Percentiles rank a stretch among this genome's conserved stretches.
phyloP scores from a whole-genome alignment of 2,888 invertebrate genomes.

The Chorisops tibialis region DNA sequence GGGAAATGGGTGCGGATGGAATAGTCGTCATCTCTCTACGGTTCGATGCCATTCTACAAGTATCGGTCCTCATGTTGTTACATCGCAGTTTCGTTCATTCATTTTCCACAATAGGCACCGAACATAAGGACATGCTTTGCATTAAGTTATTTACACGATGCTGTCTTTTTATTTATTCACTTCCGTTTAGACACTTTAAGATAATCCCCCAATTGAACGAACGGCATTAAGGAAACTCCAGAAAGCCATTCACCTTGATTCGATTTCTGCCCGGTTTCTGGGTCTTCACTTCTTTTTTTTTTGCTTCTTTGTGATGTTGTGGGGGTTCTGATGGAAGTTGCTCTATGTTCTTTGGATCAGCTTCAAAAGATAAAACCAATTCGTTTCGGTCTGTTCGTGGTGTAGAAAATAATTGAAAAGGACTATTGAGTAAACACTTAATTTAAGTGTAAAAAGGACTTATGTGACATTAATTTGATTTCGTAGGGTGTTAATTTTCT shows the following conservation, averaged over 20 bases:
- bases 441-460: slow-evolving; percentile 16
- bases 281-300: neutral
- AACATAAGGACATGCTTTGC: neutral
- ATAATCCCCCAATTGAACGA: slow-evolving; percentile 21
- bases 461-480: slow-evolving; percentile 21
- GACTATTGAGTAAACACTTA: slow-evolving; percentile 23
- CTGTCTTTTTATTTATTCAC: slow-evolving; percentile 18
- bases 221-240: slow-evolving; percentile 13
- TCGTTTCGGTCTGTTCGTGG: slow-evolving; percentile 21
- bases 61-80: no score
- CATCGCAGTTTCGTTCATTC: no score
- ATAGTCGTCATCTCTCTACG: no score
- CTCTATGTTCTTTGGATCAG: neutral
- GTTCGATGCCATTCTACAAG: no score
- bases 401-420: slow-evolving; percentile 23
- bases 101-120: no score
- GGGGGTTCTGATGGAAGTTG: neutral
- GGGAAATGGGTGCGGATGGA: no score
- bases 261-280: slow-evolving; percentile 9
- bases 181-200: slow-evolving; percentile 11
- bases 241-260: slow-evolving; percentile 24
- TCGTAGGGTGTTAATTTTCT: neutral
- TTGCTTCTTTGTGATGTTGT: neutral
- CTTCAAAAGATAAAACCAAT: slow-evolving; percentile 24
- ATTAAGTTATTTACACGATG: slow-evolving; percentile 4